These are phyloP conservation scores for Pionites leucogaster DNA, from an alignment of 2,113 vertebrate species.

Conservation along the genomic window DNA sequence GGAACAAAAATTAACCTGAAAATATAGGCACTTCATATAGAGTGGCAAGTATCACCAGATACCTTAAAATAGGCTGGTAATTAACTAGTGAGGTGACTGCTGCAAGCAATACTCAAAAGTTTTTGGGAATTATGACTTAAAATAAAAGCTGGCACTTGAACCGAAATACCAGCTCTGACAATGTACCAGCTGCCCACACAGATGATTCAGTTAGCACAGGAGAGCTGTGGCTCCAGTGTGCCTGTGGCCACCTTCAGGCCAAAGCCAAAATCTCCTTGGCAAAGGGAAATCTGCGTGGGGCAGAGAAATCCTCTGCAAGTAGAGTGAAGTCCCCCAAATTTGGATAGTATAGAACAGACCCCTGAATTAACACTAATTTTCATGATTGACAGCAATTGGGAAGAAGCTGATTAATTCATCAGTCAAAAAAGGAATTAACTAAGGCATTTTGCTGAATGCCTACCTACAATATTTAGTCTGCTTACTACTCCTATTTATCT, in stretches of 20 bases:
- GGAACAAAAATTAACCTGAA: not conserved
- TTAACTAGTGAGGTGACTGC: not conserved
- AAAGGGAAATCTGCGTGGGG: not conserved
- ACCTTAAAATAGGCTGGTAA: not conserved
- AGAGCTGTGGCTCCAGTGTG: not conserved
- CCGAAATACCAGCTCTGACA: not conserved
- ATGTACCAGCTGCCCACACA: fast-evolving
- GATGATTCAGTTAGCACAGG: not conserved
- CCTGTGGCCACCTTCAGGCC: not conserved
- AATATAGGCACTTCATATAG: not conserved
- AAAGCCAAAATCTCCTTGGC: not conserved
- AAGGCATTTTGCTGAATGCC: not conserved
- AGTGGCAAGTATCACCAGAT: not conserved
- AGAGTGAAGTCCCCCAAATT: not conserved
- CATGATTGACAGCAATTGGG: not conserved
- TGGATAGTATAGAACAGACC: not conserved
- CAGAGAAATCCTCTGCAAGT: not conserved
- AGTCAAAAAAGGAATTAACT: not conserved
- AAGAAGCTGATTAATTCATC: not conserved
- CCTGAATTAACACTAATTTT: not conserved
- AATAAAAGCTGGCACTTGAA: not conserved
- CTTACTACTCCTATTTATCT: not conserved
- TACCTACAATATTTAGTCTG: not conserved
- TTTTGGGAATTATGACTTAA: not conserved
- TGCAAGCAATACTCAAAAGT: not conserved